Conservation (phyloP, 2,797 vertebrate genomes). For the Choloepus didactylus region DNA sequence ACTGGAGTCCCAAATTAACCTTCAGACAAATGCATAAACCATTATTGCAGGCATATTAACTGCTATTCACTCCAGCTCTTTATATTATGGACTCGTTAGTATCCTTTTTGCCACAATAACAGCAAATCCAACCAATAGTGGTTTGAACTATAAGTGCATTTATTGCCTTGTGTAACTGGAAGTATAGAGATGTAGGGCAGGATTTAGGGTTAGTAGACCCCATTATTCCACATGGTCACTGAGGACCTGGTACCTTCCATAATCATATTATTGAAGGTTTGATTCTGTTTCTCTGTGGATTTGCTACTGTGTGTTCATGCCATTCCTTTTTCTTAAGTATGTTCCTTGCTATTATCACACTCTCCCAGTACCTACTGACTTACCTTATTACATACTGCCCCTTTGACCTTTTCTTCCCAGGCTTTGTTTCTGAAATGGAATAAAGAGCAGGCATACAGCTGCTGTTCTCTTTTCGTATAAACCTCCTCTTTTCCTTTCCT, state of each 20-base stretch:
- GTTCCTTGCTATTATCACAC: neutral
- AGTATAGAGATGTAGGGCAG: neutral
- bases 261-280: neutral
- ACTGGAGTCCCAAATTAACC: neutral
- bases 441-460: neutral
- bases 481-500: neutral
- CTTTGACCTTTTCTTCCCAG: neutral
- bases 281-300: neutral
- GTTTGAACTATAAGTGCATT: neutral
- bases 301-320: neutral
- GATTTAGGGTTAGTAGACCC: neutral
- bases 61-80: neutral
- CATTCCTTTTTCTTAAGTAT: neutral
- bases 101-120: neutral
- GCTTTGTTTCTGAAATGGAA: slow-evolving; percentile 49
- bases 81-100: neutral
- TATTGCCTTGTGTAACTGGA: neutral
- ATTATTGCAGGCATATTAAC: neutral
- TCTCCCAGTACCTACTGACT: neutral
- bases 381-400: neutral
- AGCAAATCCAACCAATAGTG: neutral
- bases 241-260: neutral
- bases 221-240: neutral
- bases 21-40: neutral
- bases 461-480: slow-evolving; percentile 17